Evolutionary conservation across 2,888 invertebrate genomes (phyloP).

Genomic region (Cacoxenus indagator): DNA sequence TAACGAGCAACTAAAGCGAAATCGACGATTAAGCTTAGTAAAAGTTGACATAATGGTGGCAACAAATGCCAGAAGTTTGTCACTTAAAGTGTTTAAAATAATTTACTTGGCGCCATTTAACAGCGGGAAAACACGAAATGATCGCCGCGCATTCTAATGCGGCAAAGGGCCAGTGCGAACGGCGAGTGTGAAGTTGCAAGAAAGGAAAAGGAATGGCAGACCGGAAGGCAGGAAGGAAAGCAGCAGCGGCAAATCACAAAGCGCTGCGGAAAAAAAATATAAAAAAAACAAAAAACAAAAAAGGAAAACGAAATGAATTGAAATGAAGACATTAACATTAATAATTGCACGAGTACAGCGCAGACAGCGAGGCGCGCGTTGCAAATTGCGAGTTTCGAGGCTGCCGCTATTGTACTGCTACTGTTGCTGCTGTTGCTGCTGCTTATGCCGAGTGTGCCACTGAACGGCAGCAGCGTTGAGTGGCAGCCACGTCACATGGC

Average conservation of each 20-base stretch:
- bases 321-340: conserved; percentile 61
- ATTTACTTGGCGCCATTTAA: conserved; percentile 5
- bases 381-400: background rate
- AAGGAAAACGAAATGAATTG: conserved; percentile 40
- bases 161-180: no score
- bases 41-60: background rate
- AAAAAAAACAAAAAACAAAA: conserved; percentile 12
- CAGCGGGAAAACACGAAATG: background rate
- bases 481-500: conserved; percentile 19
- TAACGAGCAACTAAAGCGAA: background rate
- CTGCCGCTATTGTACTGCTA: no score
- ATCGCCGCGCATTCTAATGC: background rate
- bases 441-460: background rate
- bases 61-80: conserved; percentile 1
- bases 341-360: conserved; percentile 44
- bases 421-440: background rate
- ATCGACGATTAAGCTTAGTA: background rate
- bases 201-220: background rate
- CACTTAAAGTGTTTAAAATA: conserved; percentile 5
- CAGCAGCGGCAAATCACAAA: background rate
- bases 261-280: no score
- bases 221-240: background rate
- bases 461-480: conserved; percentile 14
- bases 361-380: background rate
- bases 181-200: no score